Percentiles rank a stretch among this genome's conserved stretches.
Evolutionary conservation across 1,140 invertebrate species (phyloP).

Genomic region (Leptinotarsa defecta): DNA sequence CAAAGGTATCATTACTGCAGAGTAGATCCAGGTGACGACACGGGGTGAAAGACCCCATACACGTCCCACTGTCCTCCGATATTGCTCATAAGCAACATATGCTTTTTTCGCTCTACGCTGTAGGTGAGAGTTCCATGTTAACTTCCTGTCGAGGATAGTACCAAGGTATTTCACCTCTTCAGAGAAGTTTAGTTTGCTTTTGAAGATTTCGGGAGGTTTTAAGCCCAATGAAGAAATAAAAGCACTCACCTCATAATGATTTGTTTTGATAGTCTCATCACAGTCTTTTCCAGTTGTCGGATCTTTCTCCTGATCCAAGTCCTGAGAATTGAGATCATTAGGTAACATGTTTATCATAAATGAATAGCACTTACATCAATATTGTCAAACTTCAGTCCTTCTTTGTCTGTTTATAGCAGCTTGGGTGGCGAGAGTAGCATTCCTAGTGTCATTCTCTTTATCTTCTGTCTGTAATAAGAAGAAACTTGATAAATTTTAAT

Average conservation of each 20-base stretch:
- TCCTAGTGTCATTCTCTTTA: conserved; percentile 79
- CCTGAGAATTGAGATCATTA: conserved; percentile 56
- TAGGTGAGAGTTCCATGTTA: no score
- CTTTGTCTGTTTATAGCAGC: conserved; percentile 78
- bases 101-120: no score
- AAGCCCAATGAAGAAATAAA: background rate
- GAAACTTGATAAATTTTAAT: no score
- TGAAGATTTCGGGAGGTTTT: no score
- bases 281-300: conserved; percentile 59
- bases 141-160: no score
- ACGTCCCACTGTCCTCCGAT: no score
- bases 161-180: no score
- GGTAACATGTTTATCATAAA: background rate
- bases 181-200: no score
- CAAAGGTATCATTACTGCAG: no score
- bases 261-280: conserved; percentile 58
- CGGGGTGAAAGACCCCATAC: no score
- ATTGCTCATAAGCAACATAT: no score
- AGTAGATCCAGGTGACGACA: no score
- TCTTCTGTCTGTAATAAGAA: conserved; percentile 65
- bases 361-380: conserved; percentile 74
- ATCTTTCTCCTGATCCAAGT: conserved; percentile 67
- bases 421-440: conserved; percentile 76
- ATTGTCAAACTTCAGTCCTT: conserved; percentile 74
- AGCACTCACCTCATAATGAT: conserved; percentile 46